Conservation (phyloP, 2,113 vertebrate species). For the Neodon shergylaensis region DNA sequence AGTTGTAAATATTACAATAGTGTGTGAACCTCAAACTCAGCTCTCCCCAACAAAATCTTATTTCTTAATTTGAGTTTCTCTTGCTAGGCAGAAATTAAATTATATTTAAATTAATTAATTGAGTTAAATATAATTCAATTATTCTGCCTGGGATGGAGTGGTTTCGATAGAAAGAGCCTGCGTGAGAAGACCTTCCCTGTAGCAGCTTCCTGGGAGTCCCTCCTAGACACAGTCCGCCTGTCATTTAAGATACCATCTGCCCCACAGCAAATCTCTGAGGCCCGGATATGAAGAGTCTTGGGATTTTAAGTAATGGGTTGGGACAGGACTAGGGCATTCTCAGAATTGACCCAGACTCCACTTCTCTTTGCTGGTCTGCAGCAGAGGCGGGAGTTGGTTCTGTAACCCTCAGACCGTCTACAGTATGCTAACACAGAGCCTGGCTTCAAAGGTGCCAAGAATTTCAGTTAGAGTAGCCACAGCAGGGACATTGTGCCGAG, state of each 20-base stretch:
- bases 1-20: not conserved
- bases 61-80: conserved; percentile 51
- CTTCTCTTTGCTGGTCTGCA: not conserved
- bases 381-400: not conserved
- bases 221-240: not conserved
- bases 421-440: not conserved
- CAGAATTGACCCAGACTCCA: not conserved
- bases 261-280: not conserved
- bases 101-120: conserved; percentile 53
- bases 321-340: not conserved
- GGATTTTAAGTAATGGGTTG: not conserved
- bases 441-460: too few species aligned
- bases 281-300: not conserved
- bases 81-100: conserved; percentile 56
- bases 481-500: not conserved
- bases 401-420: not conserved
- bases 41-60: not conserved
- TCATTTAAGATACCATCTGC: not conserved
- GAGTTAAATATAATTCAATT: conserved; percentile 50
- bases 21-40: not conserved
- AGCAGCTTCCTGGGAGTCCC: not conserved
- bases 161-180: not conserved
- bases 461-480: not conserved
- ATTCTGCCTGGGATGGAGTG: not conserved
- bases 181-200: not conserved